Conservation (phyloP, 2,113 vertebrate genomes). For the Montifringilla adamsi region DNA sequence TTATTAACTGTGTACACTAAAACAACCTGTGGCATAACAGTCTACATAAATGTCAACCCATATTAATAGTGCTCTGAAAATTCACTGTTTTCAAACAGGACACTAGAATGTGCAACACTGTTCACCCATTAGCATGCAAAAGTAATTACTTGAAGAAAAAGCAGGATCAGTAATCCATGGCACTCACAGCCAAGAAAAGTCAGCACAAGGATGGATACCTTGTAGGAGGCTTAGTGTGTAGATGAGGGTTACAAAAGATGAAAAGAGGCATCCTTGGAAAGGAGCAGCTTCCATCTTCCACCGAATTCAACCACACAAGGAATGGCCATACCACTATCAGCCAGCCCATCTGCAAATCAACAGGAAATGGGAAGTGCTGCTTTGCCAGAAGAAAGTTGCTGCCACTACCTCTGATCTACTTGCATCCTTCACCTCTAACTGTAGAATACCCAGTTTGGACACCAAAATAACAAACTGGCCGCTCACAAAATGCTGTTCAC, state of each 20-base stretch:
- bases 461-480: neutral
- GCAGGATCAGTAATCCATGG: neutral
- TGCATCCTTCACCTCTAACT: neutral
- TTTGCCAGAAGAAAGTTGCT: neutral
- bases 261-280: neutral
- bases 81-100: neutral
- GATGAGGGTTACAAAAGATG: neutral
- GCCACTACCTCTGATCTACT: neutral
- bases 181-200: neutral
- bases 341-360: neutral
- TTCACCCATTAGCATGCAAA: neutral
- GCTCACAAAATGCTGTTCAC: neutral
- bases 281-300: neutral
- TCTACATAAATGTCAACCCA: neutral
- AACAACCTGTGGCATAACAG: neutral
- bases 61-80: neutral
- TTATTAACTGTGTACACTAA: neutral
- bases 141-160: neutral
- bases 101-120: neutral
- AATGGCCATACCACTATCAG: neutral
- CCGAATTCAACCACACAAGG: fast-evolving
- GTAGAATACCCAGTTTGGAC: neutral
- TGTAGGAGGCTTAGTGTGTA: neutral
- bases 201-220: neutral
- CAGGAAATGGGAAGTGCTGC: neutral